phyloP scores from a whole-genome alignment of 2,797 vertebrate species.

The Pogoniulus pusillus region DNA sequence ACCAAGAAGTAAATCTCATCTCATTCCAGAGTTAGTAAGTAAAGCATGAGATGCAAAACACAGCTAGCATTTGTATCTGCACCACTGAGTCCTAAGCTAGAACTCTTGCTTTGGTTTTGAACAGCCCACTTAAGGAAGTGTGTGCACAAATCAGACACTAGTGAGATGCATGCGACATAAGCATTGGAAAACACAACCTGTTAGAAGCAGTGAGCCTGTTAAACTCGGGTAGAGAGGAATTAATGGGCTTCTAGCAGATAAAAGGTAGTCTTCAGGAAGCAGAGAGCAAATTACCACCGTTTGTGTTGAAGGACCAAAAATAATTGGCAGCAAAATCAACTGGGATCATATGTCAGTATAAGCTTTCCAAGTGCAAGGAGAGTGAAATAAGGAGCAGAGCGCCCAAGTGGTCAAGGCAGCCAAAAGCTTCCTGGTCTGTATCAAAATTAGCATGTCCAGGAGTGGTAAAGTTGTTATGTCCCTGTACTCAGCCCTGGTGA shows the following conservation, averaged over 20 bases:
- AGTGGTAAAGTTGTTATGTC: too few relatives aligned
- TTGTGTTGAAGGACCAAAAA: not conserved
- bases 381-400: not conserved
- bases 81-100: not conserved
- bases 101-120: not conserved
- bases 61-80: not conserved
- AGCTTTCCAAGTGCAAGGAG: not conserved
- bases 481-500: too few relatives aligned
- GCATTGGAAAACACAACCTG: not conserved
- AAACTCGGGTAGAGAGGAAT: not conserved
- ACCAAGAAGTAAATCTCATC: not conserved
- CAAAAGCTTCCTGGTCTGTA: too few relatives aligned
- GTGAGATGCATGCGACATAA: not conserved
- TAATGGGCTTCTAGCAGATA: not conserved
- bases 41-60: not conserved
- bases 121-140: not conserved
- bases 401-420: too few relatives aligned
- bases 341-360: not conserved
- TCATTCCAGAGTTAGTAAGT: not conserved
- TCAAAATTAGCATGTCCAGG: too few relatives aligned
- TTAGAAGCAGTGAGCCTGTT: not conserved
- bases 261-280: not conserved
- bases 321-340: conserved; percentile 29
- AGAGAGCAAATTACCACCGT: not conserved
- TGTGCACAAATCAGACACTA: not conserved